Conservation (phyloP, 2,113 vertebrate species). For the Embiotoca jacksoni region DNA sequence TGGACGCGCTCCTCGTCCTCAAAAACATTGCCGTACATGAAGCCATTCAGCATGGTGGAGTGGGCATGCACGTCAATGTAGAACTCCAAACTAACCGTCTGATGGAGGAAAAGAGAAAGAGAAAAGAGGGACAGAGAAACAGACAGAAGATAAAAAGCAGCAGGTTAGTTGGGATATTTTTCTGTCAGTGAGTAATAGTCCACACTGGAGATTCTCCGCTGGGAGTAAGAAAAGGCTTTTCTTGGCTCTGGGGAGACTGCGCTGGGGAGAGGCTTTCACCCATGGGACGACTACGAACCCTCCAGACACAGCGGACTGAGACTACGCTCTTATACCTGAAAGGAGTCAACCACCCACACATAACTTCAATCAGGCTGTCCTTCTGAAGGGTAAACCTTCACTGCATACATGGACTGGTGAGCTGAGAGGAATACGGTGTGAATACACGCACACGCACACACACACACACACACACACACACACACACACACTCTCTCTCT, state of each 20-base stretch:
- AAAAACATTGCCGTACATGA: constrained; percentile 99
- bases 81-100: constrained; percentile 97
- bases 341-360: constrained; percentile 54
- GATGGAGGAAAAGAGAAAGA: constrained; percentile 63
- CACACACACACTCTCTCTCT: not conserved
- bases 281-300: constrained; percentile 41
- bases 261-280: constrained; percentile 40
- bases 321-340: constrained; percentile 45
- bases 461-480: constrained; percentile 16
- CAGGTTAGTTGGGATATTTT: constrained; percentile 48
- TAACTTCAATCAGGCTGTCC: constrained; percentile 64
- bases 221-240: constrained; percentile 39
- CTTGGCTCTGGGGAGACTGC: constrained; percentile 29
- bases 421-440: constrained; percentile 24
- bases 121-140: constrained; percentile 37
- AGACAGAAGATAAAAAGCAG: constrained; percentile 43
- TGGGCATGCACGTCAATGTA: constrained; percentile 99
- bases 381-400: constrained; percentile 56
- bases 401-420: constrained; percentile 26
- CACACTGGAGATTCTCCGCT: constrained; percentile 26
- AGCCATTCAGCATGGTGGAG: constrained; percentile 99
- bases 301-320: constrained; percentile 30
- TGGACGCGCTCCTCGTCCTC: constrained; percentile 96
- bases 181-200: constrained; percentile 44
- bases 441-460: constrained; percentile 16